Conservation (phyloP, 1,140 invertebrate genomes). For the Epicauta chinensis region DNA sequence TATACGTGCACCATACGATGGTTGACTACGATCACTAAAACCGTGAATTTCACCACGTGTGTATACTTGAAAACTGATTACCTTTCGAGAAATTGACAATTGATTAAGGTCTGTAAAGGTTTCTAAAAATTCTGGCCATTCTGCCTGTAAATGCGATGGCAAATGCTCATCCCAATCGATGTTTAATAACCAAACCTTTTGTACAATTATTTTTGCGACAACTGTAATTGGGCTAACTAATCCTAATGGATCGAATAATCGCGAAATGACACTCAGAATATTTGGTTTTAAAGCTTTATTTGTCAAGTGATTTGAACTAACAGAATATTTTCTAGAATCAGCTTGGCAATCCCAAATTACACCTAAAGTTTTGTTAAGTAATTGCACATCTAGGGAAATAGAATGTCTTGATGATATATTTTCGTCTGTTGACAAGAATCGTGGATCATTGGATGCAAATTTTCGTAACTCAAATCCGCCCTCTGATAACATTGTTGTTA, state of each 20-base stretch:
- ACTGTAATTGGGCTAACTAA: background rate
- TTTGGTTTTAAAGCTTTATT: background rate
- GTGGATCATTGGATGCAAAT: too few species aligned
- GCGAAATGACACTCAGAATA: background rate
- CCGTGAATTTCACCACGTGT: slow-evolving; percentile 23
- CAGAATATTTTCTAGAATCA: background rate
- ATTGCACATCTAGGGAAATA: too few species aligned
- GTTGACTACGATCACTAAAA: slow-evolving; percentile 39
- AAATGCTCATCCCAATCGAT: background rate
- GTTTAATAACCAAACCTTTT: background rate
- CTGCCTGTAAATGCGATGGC: too few species aligned
- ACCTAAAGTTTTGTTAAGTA: background rate
- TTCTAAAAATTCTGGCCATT: too few species aligned
- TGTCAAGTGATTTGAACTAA: background rate
- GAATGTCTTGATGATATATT: too few species aligned
- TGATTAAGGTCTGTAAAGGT: background rate
- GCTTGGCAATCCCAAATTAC: background rate
- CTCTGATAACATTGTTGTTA: too few species aligned
- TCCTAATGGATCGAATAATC: slow-evolving; percentile 2
- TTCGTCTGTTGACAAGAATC: too few species aligned
- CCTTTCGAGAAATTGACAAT: background rate
- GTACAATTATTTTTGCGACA: background rate
- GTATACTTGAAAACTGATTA: background rate
- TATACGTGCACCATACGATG: slow-evolving; percentile 37
- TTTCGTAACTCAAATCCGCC: too few species aligned